phyloP scores from a whole-genome alignment of 1,140 invertebrate species.

The Eumeta japonica region DNA sequence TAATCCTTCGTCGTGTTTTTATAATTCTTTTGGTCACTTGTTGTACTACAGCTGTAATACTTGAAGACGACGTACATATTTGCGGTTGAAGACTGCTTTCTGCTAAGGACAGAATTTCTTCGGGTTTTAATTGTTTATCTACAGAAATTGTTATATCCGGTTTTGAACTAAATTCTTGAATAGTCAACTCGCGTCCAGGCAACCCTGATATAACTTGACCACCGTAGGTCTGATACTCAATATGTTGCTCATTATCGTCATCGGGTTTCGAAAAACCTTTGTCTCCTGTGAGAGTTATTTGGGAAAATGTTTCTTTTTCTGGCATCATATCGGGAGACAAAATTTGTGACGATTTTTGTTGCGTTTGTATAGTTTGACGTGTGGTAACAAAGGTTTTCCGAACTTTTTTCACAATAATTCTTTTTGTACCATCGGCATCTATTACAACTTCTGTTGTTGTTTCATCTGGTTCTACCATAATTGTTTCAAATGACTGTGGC shows the following conservation, averaged over 20 bases:
- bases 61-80: constrained; percentile 59
- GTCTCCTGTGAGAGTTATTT: constrained; percentile 64
- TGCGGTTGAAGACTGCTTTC: constrained; percentile 55
- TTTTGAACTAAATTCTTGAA: constrained; percentile 65
- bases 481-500: constrained; percentile 76
- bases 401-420: constrained; percentile 74
- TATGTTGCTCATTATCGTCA: constrained; percentile 63
- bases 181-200: constrained; percentile 61
- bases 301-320: constrained; percentile 62
- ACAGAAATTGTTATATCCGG: constrained; percentile 60
- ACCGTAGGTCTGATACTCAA: constrained; percentile 62
- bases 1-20: constrained; percentile 71
- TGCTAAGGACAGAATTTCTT: constrained; percentile 56
- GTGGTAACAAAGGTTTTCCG: constrained; percentile 58
- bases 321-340: constrained; percentile 44
- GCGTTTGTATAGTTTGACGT: constrained; percentile 55
- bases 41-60: constrained; percentile 73
- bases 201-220: constrained; percentile 63
- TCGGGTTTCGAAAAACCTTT: constrained; percentile 63
- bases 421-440: constrained; percentile 76
- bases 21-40: constrained; percentile 76
- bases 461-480: constrained; percentile 75
- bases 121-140: constrained; percentile 55
- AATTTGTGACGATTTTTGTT: constrained; percentile 36
- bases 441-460: constrained; percentile 76